Base-by-base conservation (phyloP, 2,797 vertebrate genomes). In the Euphonia xanthogaster region DNA sequence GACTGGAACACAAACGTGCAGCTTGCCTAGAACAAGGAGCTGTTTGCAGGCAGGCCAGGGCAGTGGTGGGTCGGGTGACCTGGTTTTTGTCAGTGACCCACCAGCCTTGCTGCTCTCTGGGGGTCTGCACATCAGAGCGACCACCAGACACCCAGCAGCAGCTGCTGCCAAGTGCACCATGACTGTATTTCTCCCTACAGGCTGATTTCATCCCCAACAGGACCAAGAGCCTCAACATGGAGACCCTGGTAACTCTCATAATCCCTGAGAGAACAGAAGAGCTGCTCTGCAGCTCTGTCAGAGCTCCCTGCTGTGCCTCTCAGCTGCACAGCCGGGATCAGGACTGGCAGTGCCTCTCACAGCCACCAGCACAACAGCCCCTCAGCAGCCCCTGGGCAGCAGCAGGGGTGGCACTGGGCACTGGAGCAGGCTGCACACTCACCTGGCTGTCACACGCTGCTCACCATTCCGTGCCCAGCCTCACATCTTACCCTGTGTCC, bases 241-340 rank as follows among this genome's bases (percentile, higher is more conserved):
- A 61, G 30, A 35, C 19, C 35, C 15, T 20, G 8, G 5, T 42
- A 72, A 27, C 27, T 50, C 50, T 47, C 3, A 33, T 16, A 78
- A 91, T n/a, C 31, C 42, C 22, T 44, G 42, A 71, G 33, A 71
- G 44, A 51, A 31, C 23, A 22, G 8, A 53, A 17, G 8, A 21
- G 12, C 30, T 51, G 44, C 16, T 68, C 33, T 73, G 35, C 0
- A 0, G 35, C 39, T 57, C 35, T 60, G 19, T 37, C 31, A 0
- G 17, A 39, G 37, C 1, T 58, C 27, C 71, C 73, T 84, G 57
- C 48, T 33, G 47, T 15, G 19, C 18, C n/a, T 66, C 20, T 55
- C 20, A 57, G 48, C 39, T 44, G 1, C 20, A 53, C 20, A 57
- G 48, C 39, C 40, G 1, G 0, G 45, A 35, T 33, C 14, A 10